Evolutionary conservation across 2,888 invertebrate genomes (phyloP), one percentile per base, ranked within the genome.

Genomic region (Alentia gelatinosa): DNA sequence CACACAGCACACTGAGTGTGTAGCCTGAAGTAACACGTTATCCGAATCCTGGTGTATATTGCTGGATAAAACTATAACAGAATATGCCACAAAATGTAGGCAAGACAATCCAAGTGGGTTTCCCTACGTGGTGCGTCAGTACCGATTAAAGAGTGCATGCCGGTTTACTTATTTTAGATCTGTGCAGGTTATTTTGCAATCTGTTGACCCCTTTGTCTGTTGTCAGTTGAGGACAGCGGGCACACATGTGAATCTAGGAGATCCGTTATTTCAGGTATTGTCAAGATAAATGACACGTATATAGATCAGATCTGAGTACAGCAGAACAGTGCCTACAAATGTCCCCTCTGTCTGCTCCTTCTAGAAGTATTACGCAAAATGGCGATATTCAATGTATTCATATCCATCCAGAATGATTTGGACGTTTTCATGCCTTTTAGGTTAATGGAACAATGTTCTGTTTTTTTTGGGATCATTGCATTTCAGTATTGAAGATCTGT

Each of bases 401-500:
- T n/a, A 63, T 37, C 79, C 79, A 79, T 79, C 79, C 79, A 79
- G 79, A 79, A 68, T 68, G n/a, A 26, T 68, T 68, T 68, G 9
- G 79, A 79, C 63, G 9, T 26, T 63, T 79, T 79, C 39, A 4
- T 7, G 30, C 26, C 74, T 74, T 74, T 74, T 15, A 30, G 74
- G 19, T 7, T 7, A 33, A 74, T 12, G 19, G 12, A 39, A 79
- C 12, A 12, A 26, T 15, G 79, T 79, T 79, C 79, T 79, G 35
- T 35, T 79, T n/a, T n/a, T n/a, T n/a, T 37, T 39, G 39, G 79
- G n/a, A 79, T 56, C 56, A 56, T 35, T 79, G 79, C 35, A 79
- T 79, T 79, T 79, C 79, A 79, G 79, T 79, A 79, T 79, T 79
- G 1, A 39, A 79, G 79, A 79, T 79, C 79, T 79, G 79, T 79